These are phyloP conservation scores for Poecile montanus DNA, from an alignment of 2,797 vertebrate genomes.

Conservation along the genomic window DNA sequence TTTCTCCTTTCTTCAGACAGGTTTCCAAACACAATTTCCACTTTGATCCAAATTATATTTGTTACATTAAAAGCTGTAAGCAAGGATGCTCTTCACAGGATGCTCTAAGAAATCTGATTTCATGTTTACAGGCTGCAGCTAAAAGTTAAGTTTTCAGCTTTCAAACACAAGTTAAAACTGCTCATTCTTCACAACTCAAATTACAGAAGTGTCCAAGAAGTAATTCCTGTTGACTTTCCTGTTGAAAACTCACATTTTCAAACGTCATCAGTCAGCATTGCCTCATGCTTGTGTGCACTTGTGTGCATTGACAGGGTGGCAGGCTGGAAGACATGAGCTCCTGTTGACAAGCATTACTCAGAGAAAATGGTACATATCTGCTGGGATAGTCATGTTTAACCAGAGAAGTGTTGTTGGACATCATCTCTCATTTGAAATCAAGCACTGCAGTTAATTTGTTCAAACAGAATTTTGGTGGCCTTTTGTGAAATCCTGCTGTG, in stretches of 20 bases:
- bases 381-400: slow-evolving; percentile 36
- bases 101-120: background rate
- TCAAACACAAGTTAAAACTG: slow-evolving; percentile 17
- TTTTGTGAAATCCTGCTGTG: background rate
- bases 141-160: slow-evolving; percentile 40
- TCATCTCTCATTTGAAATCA: background rate
- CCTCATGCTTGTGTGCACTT: background rate
- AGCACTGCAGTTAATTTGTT: slow-evolving; percentile 1
- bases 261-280: slow-evolving; percentile 15
- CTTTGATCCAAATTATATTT: background rate
- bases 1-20: background rate
- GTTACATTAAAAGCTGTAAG: background rate
- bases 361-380: slow-evolving; percentile 50
- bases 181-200: slow-evolving; percentile 67
- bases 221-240: slow-evolving; percentile 60
- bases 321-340: slow-evolving; percentile 24
- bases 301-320: background rate
- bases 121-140: background rate
- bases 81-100: background rate
- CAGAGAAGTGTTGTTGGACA: background rate
- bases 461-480: background rate
- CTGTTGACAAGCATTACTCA: slow-evolving; percentile 57
- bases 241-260: slow-evolving; percentile 49
- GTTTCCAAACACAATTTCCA: background rate
- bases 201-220: slow-evolving; percentile 39